A percentile compares a stretch with the other conserved stretches of the same genome.
These are phyloP conservation scores for Tragulus kanchil DNA, from an alignment of 2,113 vertebrate genomes.

Conservation along the genomic window DNA sequence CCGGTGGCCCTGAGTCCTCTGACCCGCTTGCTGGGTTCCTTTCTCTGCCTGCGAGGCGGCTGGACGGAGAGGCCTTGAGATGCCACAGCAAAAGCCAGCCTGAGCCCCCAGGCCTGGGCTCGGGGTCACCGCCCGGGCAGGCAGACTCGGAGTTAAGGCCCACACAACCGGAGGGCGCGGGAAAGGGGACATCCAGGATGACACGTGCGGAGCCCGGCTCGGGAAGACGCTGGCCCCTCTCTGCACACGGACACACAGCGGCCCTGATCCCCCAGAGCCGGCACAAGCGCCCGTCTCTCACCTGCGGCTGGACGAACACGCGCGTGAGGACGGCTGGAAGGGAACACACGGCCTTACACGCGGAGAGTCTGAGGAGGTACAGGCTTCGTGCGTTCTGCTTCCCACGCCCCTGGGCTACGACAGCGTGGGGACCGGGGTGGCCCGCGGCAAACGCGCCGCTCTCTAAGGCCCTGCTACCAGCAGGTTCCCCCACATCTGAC, in stretches of 20 bases:
- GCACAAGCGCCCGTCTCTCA: neutral
- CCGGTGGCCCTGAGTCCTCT: neutral
- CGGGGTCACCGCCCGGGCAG: neutral
- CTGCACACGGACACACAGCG: fast-evolving
- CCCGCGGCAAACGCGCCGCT: neutral
- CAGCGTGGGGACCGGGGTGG: neutral
- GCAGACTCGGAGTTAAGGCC: neutral
- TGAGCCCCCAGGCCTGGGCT: neutral
- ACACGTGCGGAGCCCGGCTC: neutral
- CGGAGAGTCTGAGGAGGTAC: neutral
- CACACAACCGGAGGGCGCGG: neutral
- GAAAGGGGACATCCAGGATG: neutral
- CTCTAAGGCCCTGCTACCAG: neutral
- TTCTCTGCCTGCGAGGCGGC: neutral
- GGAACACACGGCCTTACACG: neutral
- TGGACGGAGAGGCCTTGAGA: neutral
- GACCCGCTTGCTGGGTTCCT: neutral
- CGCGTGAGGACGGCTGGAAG: neutral
- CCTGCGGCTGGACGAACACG: too few species aligned
- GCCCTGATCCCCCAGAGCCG: neutral
- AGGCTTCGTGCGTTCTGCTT: neutral
- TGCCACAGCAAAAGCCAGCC: neutral
- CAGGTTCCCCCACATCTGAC: neutral
- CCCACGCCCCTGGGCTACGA: neutral
- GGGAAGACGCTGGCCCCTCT: neutral